phyloP scores from a whole-genome alignment of 2,888 invertebrate species.

The Limenitis arthemis region DNA sequence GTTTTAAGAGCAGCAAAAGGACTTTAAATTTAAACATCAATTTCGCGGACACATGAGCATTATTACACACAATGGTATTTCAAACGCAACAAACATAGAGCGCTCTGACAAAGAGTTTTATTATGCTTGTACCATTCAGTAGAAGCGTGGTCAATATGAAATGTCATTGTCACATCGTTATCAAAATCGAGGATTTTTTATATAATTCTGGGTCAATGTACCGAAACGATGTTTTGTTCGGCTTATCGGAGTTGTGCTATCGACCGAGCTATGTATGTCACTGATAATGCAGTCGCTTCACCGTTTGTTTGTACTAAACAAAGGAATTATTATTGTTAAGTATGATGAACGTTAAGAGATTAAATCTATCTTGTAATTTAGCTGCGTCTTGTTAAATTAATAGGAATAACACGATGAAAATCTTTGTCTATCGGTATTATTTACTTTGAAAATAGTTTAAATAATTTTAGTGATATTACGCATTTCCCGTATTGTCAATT shows the following conservation, averaged over 20 bases:
- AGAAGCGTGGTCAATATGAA: slow-evolving; percentile 40
- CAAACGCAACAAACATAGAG: not conserved
- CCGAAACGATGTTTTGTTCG: slow-evolving; percentile 64
- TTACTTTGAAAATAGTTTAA: too few species aligned
- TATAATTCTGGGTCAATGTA: slow-evolving; percentile 71
- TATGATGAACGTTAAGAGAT: slow-evolving; percentile 11
- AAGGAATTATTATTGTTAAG: slow-evolving; percentile 28
- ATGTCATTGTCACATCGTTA: slow-evolving; percentile 66
- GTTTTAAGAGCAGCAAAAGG: too few species aligned
- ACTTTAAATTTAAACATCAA: too few species aligned
- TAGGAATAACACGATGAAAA: too few species aligned
- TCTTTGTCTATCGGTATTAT: too few species aligned
- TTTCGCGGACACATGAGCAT: too few species aligned
- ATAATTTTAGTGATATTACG: too few species aligned
- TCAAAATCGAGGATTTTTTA: slow-evolving; percentile 65
- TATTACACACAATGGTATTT: too few species aligned
- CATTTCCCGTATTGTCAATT: too few species aligned
- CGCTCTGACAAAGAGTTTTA: slow-evolving; percentile 9
- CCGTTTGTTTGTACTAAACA: slow-evolving; percentile 43
- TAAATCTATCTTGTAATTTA: slow-evolving; percentile 1
- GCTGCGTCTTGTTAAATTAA: not conserved
- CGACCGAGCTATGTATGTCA: slow-evolving; percentile 62
- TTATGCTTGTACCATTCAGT: slow-evolving; percentile 13
- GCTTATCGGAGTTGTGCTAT: slow-evolving; percentile 57
- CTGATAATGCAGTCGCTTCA: slow-evolving; percentile 50